phyloP scores from a whole-genome alignment of 2,113 vertebrate species.

The Polypterus senegalus region DNA sequence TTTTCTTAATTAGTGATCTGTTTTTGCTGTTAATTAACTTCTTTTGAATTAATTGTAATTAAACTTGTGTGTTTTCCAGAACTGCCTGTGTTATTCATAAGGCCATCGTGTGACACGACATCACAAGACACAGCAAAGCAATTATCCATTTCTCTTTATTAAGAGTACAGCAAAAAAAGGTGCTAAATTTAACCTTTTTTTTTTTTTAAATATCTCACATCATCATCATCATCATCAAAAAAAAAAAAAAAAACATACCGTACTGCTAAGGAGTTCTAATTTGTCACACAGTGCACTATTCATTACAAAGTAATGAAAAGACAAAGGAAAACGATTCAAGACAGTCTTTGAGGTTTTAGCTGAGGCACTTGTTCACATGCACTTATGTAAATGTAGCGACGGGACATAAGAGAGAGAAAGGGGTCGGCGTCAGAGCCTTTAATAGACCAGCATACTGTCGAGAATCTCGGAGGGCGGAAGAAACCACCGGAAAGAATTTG shows the following conservation, averaged over 20 bases:
- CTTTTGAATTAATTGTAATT: no score
- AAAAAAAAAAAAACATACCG: constrained; percentile 5
- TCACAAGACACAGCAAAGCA: not conserved
- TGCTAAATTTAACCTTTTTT: constrained; percentile 15
- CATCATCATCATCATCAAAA: no score
- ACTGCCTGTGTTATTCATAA: no score
- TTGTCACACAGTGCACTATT: constrained; percentile 7
- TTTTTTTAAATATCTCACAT: constrained; percentile 2
- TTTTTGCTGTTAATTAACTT: no score
- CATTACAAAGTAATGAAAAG: constrained; percentile 16
- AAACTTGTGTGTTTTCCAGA: no score
- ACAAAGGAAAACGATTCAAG: constrained; percentile 16
- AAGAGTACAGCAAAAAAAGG: constrained; percentile 17
- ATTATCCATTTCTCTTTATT: constrained; percentile 24
- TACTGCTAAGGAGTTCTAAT: not conserved
- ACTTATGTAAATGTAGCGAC: constrained; percentile 1
- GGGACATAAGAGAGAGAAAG: no score
- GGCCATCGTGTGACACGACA: no score
- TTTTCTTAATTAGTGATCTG: no score
- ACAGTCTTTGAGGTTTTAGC: constrained; percentile 27
- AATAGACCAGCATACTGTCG: no score
- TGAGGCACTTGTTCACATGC: constrained; percentile 51
- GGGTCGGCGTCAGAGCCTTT: no score
- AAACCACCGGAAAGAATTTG: no score
- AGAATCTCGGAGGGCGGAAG: no score